Base-by-base conservation (phyloP, 2,888 invertebrate species). In the Troglohyphantes excavatus region DNA sequence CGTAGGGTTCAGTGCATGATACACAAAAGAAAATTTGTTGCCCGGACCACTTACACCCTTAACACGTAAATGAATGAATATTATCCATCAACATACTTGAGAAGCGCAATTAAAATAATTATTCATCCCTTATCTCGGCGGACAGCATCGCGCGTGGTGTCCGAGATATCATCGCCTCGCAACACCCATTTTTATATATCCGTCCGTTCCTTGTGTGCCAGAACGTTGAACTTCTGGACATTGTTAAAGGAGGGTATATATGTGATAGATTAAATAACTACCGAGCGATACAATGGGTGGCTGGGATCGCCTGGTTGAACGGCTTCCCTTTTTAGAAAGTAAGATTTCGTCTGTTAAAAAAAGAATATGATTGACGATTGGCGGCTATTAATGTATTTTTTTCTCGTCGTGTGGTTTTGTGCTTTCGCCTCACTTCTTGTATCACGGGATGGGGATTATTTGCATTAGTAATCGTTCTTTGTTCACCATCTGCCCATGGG, bases 61-160 rank as follows among this genome's bases (percentile, higher is more conserved):
- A 46, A 72, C 9, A 72, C 11, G 11, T 26, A 46, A 2, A 46
- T 46, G 23, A 23, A 21, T 65, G 78, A 78, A 78, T 78, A 78
- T 21, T 17, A 2, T 23, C 65, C 39, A 78, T 78, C 78, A 78
- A 78, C 39, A 6, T 26, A 53, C 27, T 81, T 68, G 53, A 85
- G 68, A 43, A 46, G 46, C 29, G 79, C 67, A 87, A 87, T 87
- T 81, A 87, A 87, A 87, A 81, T 46, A 73, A 87, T 81, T 87
- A 81, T 65, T 81, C 73, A 67, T 39, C 17, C 29, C 73, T 65
- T 81, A 81, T 87, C n/a, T n/a, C 72, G 11, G 29, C 26, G 23
- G 46, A 26, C 19, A 5, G n/a, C 53, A 81, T 73, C 87, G 65
- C 6, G 73, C 79, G 13, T 81, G 27, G 53, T 13, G 43, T 27